Evolutionary conservation across 2,113 vertebrate genomes (phyloP), one percentile per base, ranked within the genome.

Genomic region (Xyliphius kryptos): DNA sequence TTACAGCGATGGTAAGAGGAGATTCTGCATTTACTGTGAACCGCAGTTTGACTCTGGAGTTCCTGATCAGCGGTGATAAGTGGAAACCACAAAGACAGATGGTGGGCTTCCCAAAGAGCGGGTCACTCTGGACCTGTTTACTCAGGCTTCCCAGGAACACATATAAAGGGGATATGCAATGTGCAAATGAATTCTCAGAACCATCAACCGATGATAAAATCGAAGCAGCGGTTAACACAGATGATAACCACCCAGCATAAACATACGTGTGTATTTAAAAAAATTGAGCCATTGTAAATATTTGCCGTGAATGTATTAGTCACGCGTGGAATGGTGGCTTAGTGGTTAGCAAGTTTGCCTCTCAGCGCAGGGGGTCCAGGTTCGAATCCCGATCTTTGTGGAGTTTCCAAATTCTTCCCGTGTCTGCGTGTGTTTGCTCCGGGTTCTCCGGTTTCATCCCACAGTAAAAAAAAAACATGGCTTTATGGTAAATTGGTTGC

Each of bases 1-100:
- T 98, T 79, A 92, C 91, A 0, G 86, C 95, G 0, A 20, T 87
- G 9, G 81, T 97, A 70, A 86, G 79, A 9, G 95, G 89, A 0
- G 91, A 97, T 76, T 90, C 84, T 0, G 88, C 81, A 12, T 94
- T 97, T 56, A 97, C 95, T 0, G 91, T 97, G 57, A 98, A 97
- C 76, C 90, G 92, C 73, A 81, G 88, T 83, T 61, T 90, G 16
- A 97, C 95, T 0, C 77, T 95, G 12, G 85, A 92, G 40, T 98
- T 97, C 48, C 73, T 80, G 0, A 84, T 97, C 21, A 78, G 85
- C 8, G 79, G 68, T 2, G 75, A 84, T 40, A 84, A 71, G 9
- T 98, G 95, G 95, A 91, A 85, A 71, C 85, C 89, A 58, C 85
- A 83, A 52, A 87, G 86, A 71, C 91, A 97, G 78, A 87, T 82